Evolutionary conservation across 2,113 vertebrate genomes (phyloP).

Genomic region (Dendrocopos noguchii): DNA sequence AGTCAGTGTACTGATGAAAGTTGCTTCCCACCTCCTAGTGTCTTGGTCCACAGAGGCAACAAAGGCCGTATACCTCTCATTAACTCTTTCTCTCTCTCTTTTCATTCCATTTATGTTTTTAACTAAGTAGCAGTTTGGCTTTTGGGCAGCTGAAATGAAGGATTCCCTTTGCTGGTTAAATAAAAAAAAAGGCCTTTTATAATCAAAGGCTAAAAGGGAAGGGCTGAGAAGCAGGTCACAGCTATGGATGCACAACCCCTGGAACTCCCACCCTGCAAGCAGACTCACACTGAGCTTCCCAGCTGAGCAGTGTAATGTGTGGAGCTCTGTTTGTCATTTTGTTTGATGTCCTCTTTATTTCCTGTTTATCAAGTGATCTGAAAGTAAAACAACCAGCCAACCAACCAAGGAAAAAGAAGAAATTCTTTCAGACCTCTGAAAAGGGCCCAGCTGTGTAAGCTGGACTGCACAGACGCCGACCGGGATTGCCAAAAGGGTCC

Average conservation of each 20-base stretch:
- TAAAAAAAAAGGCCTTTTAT: neutral
- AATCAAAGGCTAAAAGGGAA: neutral
- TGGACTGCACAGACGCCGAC: neutral
- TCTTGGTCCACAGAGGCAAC: neutral
- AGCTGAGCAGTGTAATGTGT: neutral
- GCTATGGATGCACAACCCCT: neutral
- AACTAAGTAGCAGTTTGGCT: neutral
- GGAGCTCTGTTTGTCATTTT: neutral
- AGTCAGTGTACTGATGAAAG: neutral
- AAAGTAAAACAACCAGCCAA: conserved; percentile 33
- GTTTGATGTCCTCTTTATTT: conserved; percentile 50
- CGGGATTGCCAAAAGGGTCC: neutral
- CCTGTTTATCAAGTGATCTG: conserved; percentile 51
- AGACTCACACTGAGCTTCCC: neutral
- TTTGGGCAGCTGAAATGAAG: neutral
- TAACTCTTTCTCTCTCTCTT: neutral
- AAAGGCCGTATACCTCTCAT: neutral
- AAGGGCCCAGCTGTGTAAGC: conserved; percentile 26
- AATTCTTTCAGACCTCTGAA: neutral
- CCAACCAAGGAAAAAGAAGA: neutral
- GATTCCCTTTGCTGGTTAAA: conserved; percentile 3
- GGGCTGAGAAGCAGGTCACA: neutral
- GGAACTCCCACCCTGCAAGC: neutral
- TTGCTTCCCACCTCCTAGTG: neutral
- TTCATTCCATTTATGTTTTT: neutral